Evolutionary conservation across 2,113 vertebrate genomes (phyloP).

Genomic region (Talpa occidentalis): DNA sequence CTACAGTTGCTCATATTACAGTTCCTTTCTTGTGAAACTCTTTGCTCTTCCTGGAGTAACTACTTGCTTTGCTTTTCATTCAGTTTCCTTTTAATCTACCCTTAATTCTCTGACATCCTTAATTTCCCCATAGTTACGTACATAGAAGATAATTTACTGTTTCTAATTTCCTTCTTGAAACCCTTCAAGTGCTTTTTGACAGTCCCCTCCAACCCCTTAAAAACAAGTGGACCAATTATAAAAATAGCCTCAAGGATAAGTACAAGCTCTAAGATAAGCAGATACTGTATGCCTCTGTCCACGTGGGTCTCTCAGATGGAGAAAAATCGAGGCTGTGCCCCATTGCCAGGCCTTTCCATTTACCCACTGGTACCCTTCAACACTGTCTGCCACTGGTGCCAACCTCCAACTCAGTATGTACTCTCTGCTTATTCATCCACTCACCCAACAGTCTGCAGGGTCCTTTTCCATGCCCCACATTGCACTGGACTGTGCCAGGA

Average conservation of each 20-base stretch:
- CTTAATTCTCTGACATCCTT: neutral
- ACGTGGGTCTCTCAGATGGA: accelerated
- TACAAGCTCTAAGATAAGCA: neutral
- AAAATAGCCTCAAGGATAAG: neutral
- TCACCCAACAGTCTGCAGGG: neutral
- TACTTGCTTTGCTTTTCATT: slow-evolving; percentile 29
- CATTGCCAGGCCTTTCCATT: neutral
- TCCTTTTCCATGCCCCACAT: neutral
- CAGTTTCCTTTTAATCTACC: neutral
- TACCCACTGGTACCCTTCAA: neutral
- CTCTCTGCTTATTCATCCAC: neutral
- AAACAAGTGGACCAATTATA: neutral
- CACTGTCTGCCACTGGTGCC: neutral
- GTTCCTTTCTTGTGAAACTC: neutral
- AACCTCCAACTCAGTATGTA: neutral
- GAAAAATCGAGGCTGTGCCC: neutral
- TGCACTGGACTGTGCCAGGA: neutral
- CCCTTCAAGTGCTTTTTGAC: neutral
- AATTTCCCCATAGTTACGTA: neutral
- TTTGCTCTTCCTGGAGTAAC: neutral
- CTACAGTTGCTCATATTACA: neutral
- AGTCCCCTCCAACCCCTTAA: neutral
- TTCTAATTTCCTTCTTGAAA: neutral
- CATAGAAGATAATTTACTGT: neutral
- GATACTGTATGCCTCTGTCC: neutral